Percentiles rank a stretch among this genome's conserved stretches.
Conservation (phyloP, 35 echinoderm and acorn worm genomes). For the Amphiura filiformis region DNA sequence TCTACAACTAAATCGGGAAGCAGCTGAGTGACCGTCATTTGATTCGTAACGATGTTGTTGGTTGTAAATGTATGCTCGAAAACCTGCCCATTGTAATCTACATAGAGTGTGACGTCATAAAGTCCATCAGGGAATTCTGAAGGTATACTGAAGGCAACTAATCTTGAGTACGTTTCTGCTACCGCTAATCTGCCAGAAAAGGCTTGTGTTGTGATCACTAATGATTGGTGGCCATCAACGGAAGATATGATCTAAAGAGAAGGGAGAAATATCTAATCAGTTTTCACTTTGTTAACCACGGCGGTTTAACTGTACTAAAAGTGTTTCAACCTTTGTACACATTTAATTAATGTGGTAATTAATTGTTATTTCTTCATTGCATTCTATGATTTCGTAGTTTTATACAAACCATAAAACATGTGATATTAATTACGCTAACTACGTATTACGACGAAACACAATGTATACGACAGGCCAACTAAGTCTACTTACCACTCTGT, state of each 20-base stretch:
- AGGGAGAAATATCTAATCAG: too few species aligned
- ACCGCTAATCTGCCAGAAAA: neutral
- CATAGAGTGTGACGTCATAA: conserved; percentile 12
- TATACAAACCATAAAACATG: too few species aligned
- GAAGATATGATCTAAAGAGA: neutral
- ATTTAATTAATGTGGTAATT: too few species aligned
- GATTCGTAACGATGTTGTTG: neutral
- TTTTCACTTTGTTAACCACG: too few species aligned
- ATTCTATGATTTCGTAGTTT: too few species aligned
- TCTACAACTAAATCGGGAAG: neutral
- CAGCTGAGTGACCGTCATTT: neutral
- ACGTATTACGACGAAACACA: too few species aligned
- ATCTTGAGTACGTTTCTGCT: neutral
- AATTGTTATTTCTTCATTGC: too few species aligned
- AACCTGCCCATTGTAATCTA: conserved; percentile 3
- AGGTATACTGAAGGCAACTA: neutral
- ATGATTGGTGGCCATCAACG: neutral
- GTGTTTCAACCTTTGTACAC: too few species aligned
- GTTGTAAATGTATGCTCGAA: neutral
- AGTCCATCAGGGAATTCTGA: neutral
- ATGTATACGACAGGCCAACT: too few species aligned
- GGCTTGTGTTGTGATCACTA: neutral
- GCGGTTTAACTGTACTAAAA: too few species aligned
- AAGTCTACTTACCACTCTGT: neutral
- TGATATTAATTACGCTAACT: too few species aligned